Percentiles rank a stretch among this genome's conserved stretches.
These are phyloP conservation scores for Sminthurides aquaticus DNA, from an alignment of 2,888 invertebrate genomes.

Conservation along the genomic window DNA sequence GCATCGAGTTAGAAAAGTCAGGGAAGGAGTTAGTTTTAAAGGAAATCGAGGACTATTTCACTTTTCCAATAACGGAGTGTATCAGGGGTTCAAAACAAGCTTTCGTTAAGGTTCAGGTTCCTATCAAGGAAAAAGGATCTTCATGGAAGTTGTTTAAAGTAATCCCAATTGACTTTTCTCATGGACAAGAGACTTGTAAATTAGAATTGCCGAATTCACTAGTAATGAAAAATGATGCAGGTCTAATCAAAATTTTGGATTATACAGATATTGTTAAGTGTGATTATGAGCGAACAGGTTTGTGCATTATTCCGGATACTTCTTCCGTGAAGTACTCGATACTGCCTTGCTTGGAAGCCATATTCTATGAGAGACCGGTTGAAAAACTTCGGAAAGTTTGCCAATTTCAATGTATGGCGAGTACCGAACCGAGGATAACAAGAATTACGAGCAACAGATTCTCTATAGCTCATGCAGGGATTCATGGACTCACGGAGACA, in stretches of 20 bases:
- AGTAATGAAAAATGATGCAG: background rate
- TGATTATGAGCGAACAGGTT: background rate
- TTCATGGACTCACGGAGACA: too few species aligned
- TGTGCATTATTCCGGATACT: background rate
- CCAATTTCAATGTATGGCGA: background rate
- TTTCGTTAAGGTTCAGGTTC: conserved; percentile 3
- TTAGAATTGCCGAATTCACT: background rate
- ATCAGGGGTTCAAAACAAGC: background rate
- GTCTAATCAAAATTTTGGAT: background rate
- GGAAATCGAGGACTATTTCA: background rate
- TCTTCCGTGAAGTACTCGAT: background rate
- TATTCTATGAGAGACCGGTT: background rate
- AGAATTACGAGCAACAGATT: too few species aligned
- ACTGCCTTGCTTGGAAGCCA: background rate
- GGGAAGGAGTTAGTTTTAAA: background rate
- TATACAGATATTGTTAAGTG: background rate
- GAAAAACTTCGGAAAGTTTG: background rate
- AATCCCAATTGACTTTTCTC: background rate
- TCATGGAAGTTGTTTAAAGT: conserved; percentile 3
- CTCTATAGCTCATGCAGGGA: too few species aligned
- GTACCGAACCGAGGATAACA: too few species aligned
- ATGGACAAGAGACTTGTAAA: background rate
- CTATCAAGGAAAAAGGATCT: background rate
- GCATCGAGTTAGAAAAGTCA: background rate
- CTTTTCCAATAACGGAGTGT: background rate